Evolutionary conservation across 2,797 vertebrate species (phyloP).

Genomic region (Cossypha heuglini): DNA sequence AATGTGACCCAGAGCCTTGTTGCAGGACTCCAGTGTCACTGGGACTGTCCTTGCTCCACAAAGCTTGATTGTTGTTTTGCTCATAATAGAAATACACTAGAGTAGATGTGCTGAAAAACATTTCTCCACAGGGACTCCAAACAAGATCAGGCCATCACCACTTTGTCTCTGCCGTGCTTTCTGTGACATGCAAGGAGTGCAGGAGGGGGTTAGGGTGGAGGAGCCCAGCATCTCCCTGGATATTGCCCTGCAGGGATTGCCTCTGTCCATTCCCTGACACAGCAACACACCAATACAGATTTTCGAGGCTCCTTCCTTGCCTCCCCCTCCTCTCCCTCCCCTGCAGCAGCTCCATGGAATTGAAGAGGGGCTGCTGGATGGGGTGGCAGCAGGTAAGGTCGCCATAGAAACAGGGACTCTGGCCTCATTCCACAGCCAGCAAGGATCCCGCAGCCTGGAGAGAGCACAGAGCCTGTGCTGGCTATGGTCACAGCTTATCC

Average conservation of each 20-base stretch:
- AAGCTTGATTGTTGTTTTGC: background rate
- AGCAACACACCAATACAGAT: background rate
- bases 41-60: background rate
- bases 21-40: rapidly evolving
- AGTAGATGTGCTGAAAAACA: background rate
- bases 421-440: background rate
- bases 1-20: background rate
- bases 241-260: background rate
- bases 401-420: conserved; percentile 42
- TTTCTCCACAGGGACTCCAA: background rate
- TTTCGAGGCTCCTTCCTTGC: background rate
- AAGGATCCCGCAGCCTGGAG: background rate
- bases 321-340: background rate
- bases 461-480: background rate
- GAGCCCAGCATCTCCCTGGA: rapidly evolving
- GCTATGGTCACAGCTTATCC: background rate
- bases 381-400: background rate
- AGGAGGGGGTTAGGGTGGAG: background rate
- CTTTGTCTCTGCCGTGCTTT: background rate
- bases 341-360: background rate
- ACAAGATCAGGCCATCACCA: background rate
- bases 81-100: background rate
- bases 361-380: background rate
- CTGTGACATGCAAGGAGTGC: background rate
- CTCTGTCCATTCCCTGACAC: background rate